Evolutionary conservation across 2,888 invertebrate genomes (phyloP).

Genomic region (Agrilus mali): DNA sequence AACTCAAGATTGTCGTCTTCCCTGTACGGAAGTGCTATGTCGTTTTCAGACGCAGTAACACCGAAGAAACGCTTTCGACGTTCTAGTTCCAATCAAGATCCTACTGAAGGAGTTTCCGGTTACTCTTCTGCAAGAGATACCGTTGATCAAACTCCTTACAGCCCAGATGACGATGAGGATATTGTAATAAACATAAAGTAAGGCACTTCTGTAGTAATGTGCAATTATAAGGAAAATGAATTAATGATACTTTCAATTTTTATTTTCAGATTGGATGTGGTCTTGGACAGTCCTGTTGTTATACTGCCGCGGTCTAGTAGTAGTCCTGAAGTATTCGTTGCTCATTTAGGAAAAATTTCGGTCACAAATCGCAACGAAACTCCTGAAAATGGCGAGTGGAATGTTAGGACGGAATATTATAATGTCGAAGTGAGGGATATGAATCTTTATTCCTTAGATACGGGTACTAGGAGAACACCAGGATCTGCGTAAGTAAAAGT

Average conservation of each 20-base stretch:
- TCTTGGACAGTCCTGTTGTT: slow-evolving; percentile 83
- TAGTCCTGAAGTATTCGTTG: slow-evolving; percentile 76
- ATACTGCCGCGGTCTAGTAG: slow-evolving; percentile 69
- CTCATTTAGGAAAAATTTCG: slow-evolving; percentile 83
- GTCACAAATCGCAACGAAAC: slow-evolving; percentile 33
- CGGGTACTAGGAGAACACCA: slow-evolving; percentile 34
- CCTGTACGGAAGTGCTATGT: slow-evolving; percentile 30
- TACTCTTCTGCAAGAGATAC: slow-evolving; percentile 30
- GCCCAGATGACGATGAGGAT: slow-evolving; percentile 27
- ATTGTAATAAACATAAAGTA: slow-evolving; percentile 27
- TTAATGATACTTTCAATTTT: slow-evolving; percentile 10
- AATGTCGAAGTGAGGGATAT: slow-evolving; percentile 70
- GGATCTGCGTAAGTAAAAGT: slow-evolving; percentile 20
- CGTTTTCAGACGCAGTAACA: slow-evolving; percentile 31
- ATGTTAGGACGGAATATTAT: slow-evolving; percentile 32
- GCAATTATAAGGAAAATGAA: slow-evolving; percentile 23
- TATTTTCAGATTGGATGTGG: slow-evolving; percentile 52
- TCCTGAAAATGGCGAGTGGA: slow-evolving; percentile 15
- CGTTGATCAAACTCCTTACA: slow-evolving; percentile 32
- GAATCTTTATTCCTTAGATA: slow-evolving; percentile 71
- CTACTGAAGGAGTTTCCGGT: slow-evolving; percentile 19
- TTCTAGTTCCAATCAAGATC: slow-evolving; percentile 24
- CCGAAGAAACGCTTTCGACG: slow-evolving; percentile 36
- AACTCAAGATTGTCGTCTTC: slow-evolving; percentile 40
- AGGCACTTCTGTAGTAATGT: slow-evolving; percentile 18